Conservation (phyloP, 2,113 vertebrate genomes). For the Tragelaphus imberbis region DNA sequence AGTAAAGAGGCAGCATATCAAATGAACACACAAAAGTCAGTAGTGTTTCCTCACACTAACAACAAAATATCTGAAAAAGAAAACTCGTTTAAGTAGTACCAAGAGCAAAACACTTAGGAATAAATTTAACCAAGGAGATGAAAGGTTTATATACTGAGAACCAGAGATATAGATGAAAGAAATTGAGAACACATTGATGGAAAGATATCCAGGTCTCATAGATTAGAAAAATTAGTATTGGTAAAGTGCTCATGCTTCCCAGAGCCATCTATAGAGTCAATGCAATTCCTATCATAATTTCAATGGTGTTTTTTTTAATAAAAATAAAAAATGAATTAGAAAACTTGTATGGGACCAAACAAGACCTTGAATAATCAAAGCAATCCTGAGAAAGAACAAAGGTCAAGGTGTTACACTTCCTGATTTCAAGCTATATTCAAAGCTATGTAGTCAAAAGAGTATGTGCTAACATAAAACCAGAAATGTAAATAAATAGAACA, state of each 20-base stretch:
- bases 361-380: neutral
- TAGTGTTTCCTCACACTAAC: neutral
- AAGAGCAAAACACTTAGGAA: neutral
- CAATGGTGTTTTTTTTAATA: neutral
- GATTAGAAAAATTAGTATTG: neutral
- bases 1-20: neutral
- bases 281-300: neutral
- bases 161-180: neutral
- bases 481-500: neutral
- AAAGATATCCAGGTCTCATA: neutral
- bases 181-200: neutral
- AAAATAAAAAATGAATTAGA: neutral
- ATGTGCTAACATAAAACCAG: neutral
- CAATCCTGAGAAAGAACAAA: neutral
- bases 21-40: neutral
- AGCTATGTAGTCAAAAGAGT: neutral
- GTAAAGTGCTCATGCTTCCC: neutral
- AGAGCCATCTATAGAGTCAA: neutral
- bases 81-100: neutral
- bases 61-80: neutral
- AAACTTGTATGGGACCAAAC: neutral
- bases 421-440: neutral
- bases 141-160: neutral
- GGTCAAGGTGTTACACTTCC: neutral
- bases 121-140: neutral